Evolutionary conservation across 2,113 vertebrate genomes (phyloP), one percentile per base, ranked within the genome.

Genomic region (Hemichromis elongatus): DNA sequence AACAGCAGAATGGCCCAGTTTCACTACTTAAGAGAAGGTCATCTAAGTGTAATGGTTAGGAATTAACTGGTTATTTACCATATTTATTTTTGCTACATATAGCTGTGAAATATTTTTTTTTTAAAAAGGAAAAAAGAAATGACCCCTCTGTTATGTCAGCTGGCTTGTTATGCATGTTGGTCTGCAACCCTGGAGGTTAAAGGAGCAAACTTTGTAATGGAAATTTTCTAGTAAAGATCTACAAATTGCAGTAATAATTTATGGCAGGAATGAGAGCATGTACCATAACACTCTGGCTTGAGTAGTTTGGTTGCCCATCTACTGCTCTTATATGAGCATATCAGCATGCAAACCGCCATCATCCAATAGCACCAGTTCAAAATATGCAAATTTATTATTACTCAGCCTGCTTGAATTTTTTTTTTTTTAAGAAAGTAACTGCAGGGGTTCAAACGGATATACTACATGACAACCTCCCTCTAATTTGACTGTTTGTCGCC

Each of bases 401-500:
- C 35, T 78, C 16, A 40, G 61, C 75, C 33, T 66, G 33, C 37
- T 42, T 87, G 54, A 83, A 78, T 52, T 7, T 37, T 56, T 16
- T 73, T 75, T 50, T 63, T 84, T 84, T 78, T 5, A 73, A 73
- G 47, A 87, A 84, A 89, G 12, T 16, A 45, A 57, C 75, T 85
- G 37, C 73, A 66, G 37, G 26, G 80, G n/a, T 88, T 83, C 56
- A 80, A 81, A 75, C 6, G 2, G 57, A 75, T 73, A 66, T 10
- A 45, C 7, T 9, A 16, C 70, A 66, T 84, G 55, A 86, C 81
- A 70, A 80, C 83, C 54, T 45, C 35, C 53, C 87, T 57, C 59
- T 90, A 83, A 90, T 92, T 88, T 84, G 80, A 86, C 86, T 89
- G 88, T 93, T 91, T 93, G 85, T 92, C 35, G 4, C 86, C 85